These are phyloP conservation scores for Sycophila sp. DNA, from an alignment of 1,140 invertebrate species.

Conservation along the genomic window DNA sequence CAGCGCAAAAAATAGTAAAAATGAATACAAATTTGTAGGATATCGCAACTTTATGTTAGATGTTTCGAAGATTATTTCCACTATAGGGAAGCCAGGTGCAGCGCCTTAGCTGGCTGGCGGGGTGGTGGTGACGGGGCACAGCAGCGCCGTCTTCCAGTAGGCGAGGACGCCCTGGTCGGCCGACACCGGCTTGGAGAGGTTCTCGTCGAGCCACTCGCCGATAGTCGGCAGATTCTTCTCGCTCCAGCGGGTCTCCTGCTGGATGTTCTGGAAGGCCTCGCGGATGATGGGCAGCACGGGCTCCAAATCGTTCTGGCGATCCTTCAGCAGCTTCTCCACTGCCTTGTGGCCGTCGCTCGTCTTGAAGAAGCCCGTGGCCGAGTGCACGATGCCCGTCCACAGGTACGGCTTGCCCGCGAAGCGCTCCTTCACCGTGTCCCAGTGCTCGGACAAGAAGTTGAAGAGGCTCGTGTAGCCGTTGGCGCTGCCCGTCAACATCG, in stretches of 20 bases:
- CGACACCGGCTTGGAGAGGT: neutral
- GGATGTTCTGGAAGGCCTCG: constrained; percentile 74
- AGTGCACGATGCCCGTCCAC: constrained; percentile 78
- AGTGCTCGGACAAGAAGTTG: constrained; percentile 74
- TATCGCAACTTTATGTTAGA: too few species aligned
- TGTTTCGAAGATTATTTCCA: too few species aligned
- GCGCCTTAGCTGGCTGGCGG: too few species aligned
- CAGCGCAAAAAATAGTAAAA: too few species aligned
- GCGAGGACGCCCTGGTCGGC: constrained; percentile 6
- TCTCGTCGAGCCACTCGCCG: constrained; percentile 69
- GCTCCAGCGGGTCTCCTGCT: constrained; percentile 76
- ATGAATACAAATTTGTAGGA: too few species aligned
- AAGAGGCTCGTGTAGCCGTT: constrained; percentile 77
- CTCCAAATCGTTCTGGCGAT: constrained; percentile 71
- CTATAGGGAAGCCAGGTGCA: too few species aligned
- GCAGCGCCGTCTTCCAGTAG: constrained; percentile 21
- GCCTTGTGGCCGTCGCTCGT: constrained; percentile 76
- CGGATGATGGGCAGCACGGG: constrained; percentile 74
- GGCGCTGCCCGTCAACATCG: constrained; percentile 73
- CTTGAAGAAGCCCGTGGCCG: constrained; percentile 76
- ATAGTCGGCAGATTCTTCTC: constrained; percentile 76
- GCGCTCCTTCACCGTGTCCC: constrained; percentile 72
- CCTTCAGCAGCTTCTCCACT: constrained; percentile 72
- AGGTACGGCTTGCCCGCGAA: constrained; percentile 74
- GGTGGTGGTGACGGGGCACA: constrained; percentile 2